Evolutionary conservation across 1,140 invertebrate species (phyloP).

Genomic region (Carcinoscorpius rotundicauda): DNA sequence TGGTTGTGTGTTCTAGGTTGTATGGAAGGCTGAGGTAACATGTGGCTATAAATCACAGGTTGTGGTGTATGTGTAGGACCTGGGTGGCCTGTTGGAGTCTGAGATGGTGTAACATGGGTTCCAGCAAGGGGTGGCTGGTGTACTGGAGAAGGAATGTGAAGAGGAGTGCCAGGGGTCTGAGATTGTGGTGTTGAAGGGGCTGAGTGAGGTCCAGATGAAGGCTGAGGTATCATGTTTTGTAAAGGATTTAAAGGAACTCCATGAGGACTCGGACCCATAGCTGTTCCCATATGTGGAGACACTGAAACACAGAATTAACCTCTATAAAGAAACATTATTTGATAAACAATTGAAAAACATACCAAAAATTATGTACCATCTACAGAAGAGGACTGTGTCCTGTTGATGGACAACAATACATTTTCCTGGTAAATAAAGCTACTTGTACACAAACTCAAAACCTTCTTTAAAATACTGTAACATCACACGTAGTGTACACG

Average conservation of each 20-base stretch:
- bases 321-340: too few species aligned
- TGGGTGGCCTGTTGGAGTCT: constrained; percentile 3
- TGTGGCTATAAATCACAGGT: neutral
- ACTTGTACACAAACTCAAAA: too few species aligned
- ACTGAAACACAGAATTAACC: neutral
- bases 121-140: neutral
- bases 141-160: constrained; percentile 1
- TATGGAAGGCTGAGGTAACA: neutral
- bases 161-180: constrained; percentile 1
- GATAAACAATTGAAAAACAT: too few species aligned
- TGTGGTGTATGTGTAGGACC: neutral
- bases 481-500: too few species aligned
- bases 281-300: neutral
- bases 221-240: constrained; percentile 1
- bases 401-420: neutral
- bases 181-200: constrained; percentile 1
- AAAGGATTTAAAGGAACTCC: neutral
- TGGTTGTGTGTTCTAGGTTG: neutral
- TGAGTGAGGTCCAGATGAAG: neutral
- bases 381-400: neutral
- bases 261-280: neutral
- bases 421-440: neutral
- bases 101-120: constrained; percentile 1
- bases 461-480: too few species aligned
- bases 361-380: constrained; percentile 3